Evolutionary conservation across 1,140 invertebrate genomes (phyloP).

Genomic region (Brachionus koreanus): DNA sequence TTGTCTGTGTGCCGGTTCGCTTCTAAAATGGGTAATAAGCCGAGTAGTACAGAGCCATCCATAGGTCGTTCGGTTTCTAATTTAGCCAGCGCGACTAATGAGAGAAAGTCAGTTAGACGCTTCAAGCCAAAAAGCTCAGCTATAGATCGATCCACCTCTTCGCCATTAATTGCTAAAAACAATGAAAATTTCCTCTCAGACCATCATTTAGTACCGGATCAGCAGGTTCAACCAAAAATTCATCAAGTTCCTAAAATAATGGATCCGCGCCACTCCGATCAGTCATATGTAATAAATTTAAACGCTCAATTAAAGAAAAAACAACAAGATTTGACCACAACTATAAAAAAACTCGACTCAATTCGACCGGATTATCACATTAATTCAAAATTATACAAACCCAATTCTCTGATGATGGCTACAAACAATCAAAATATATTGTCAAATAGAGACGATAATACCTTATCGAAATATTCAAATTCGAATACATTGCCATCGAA

Average conservation of each 20-base stretch:
- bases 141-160: conserved; percentile 34
- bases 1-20: not conserved
- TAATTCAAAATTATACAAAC: conserved; percentile 23
- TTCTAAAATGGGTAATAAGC: conserved; percentile 42
- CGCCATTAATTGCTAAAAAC: conserved; percentile 26
- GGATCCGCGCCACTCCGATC: not conserved
- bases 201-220: not conserved
- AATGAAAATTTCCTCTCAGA: not conserved
- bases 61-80: not conserved
- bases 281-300: not conserved
- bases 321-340: conserved; percentile 34
- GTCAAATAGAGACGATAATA: not conserved
- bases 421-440: conserved; percentile 13
- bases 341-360: conserved; percentile 36
- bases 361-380: not conserved
- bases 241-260: not conserved
- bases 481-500: not conserved
- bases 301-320: not conserved
- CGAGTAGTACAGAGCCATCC: not conserved
- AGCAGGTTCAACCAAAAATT: not conserved
- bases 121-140: not conserved
- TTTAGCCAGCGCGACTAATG: not conserved
- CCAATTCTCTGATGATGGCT: conserved; percentile 29
- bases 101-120: not conserved
- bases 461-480: not conserved